Evolutionary conservation across 2,888 invertebrate species (phyloP).

Genomic region (Clepsis dumicolana): DNA sequence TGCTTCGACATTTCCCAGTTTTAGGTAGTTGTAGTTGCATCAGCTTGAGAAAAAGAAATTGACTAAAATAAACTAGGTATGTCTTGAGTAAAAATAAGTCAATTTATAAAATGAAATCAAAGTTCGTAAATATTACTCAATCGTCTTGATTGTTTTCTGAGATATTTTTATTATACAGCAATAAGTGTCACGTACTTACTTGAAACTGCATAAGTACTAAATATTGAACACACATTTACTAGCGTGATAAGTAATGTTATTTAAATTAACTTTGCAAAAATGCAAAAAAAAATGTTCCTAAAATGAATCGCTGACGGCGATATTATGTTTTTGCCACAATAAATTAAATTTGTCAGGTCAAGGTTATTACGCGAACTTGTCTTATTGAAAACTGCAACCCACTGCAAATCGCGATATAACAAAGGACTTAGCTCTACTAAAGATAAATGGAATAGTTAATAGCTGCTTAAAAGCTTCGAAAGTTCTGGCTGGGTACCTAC

Average conservation of each 20-base stretch:
- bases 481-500: no score
- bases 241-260: not conserved
- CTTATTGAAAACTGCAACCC: not conserved
- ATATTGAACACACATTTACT: no score
- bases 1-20: not conserved
- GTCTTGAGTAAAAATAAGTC: no score
- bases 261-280: not conserved
- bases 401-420: not conserved
- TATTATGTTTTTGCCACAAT: not conserved
- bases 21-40: not conserved
- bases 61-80: no score
- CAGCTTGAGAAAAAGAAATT: not conserved
- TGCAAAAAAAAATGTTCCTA: not conserved
- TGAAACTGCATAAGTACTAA: constrained; percentile 43
- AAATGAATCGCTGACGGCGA: not conserved
- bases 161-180: constrained; percentile 47
- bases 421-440: no score
- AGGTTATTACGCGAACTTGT: not conserved
- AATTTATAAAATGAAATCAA: not conserved
- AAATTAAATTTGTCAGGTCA: not conserved
- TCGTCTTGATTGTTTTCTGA: not conserved
- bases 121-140: constrained; percentile 23
- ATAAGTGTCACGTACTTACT: constrained; percentile 23
- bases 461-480: no score
- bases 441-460: no score